Percentiles rank a stretch among this genome's conserved stretches.
Conservation (phyloP, 2,888 invertebrate species). For the Athalia cordata region DNA sequence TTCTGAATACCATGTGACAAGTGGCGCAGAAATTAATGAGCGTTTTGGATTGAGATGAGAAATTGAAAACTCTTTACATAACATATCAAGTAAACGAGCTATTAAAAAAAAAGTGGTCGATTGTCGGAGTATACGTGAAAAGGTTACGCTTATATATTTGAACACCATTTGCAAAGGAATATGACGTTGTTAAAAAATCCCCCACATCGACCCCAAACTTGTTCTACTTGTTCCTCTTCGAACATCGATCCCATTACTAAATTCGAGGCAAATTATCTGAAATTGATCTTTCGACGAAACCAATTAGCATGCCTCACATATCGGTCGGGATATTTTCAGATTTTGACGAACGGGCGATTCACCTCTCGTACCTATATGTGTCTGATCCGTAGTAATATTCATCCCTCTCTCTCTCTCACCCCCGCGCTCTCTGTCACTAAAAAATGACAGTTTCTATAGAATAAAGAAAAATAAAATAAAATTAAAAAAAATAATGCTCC, state of each 20-base stretch:
- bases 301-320: background rate
- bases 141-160: background rate
- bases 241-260: slow-evolving; percentile 23
- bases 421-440: too few relatives aligned
- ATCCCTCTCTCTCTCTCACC: too few relatives aligned
- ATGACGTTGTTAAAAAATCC: slow-evolving; percentile 11
- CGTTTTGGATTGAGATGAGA: too few relatives aligned
- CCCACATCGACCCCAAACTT: slow-evolving; percentile 11
- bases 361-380: too few relatives aligned
- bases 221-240: background rate
- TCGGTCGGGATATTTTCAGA: background rate
- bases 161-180: background rate
- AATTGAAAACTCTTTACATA: background rate
- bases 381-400: too few relatives aligned
- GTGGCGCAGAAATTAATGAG: too few relatives aligned
- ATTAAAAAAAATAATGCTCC: too few relatives aligned
- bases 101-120: too few relatives aligned
- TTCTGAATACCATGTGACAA: too few relatives aligned
- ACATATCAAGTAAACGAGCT: background rate
- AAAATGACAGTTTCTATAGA: too few relatives aligned
- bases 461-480: too few relatives aligned
- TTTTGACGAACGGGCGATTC: slow-evolving; percentile 6
- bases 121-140: background rate
- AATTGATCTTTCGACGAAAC: slow-evolving; percentile 29
- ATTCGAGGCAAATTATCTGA: slow-evolving; percentile 3